These are phyloP conservation scores for Clamator glandarius DNA, from an alignment of 2,797 vertebrate genomes.

Conservation along the genomic window DNA sequence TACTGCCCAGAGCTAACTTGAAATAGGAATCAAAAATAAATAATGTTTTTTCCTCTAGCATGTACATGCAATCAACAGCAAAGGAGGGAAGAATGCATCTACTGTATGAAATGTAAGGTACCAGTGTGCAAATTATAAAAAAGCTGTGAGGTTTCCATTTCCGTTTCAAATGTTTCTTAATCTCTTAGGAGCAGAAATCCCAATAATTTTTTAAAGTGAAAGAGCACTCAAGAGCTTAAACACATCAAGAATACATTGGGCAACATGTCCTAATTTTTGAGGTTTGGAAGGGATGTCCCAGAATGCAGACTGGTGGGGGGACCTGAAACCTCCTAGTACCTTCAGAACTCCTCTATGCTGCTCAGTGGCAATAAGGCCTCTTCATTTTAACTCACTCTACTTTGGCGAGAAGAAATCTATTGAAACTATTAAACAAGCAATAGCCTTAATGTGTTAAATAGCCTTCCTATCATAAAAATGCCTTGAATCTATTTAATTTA, in stretches of 20 bases:
- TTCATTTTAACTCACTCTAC: neutral
- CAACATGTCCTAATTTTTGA: neutral
- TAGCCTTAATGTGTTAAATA: neutral
- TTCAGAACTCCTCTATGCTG: neutral
- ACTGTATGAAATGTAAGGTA: neutral
- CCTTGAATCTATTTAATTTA: neutral
- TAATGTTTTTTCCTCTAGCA: neutral
- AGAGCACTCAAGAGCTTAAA: neutral
- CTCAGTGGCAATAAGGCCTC: neutral
- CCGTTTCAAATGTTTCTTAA: neutral
- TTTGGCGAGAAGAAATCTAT: neutral
- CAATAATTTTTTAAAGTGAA: neutral
- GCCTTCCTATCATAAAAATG: neutral
- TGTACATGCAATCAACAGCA: neutral
- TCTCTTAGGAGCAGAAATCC: neutral
- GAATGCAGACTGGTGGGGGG: neutral
- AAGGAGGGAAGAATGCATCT: neutral
- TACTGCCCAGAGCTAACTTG: neutral
- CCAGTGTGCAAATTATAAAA: neutral
- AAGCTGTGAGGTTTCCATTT: neutral
- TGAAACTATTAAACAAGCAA: neutral
- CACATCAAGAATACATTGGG: rapidly evolving
- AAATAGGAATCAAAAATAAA: neutral
- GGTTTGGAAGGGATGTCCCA: neutral
- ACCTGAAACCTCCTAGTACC: neutral